Evolutionary conservation across 2,888 invertebrate genomes (phyloP).

Genomic region (Phengaris arion): DNA sequence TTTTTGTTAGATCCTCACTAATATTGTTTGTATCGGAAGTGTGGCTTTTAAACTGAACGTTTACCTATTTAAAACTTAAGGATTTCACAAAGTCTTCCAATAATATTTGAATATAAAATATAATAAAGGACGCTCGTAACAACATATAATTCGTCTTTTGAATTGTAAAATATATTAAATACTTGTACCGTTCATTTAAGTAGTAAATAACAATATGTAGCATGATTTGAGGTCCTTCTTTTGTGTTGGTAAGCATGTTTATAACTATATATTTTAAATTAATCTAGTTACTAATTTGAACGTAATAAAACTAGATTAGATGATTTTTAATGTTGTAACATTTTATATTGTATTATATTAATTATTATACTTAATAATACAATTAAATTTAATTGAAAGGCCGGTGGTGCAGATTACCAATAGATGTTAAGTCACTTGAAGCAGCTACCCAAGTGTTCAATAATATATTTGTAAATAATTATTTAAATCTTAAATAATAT

Average conservation of each 20-base stretch:
- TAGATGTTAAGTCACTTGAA: slow-evolving; percentile 58
- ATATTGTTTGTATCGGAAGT: neutral
- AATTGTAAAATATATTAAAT: too few species aligned
- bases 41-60: neutral
- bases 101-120: neutral
- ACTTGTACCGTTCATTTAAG: too few species aligned
- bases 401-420: slow-evolving; percentile 80
- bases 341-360: slow-evolving; percentile 28
- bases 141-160: too few species aligned
- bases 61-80: neutral
- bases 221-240: too few species aligned
- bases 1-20: too few species aligned
- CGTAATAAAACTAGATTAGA: too few species aligned
- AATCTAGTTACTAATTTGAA: too few species aligned
- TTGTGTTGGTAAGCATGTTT: too few species aligned
- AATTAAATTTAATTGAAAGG: slow-evolving; percentile 52
- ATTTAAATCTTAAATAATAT: slow-evolving; percentile 32
- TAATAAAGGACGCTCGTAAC: neutral
- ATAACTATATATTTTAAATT: too few species aligned
- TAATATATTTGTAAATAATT: slow-evolving; percentile 43
- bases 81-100: slow-evolving; percentile 2
- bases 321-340: slow-evolving; percentile 15
- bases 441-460: slow-evolving; percentile 69
- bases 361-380: slow-evolving; percentile 34
- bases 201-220: too few species aligned